Evolutionary conservation across 1,140 invertebrate genomes (phyloP), one percentile per base, ranked within the genome.

Genomic region (Drosophila novamexicana): DNA sequence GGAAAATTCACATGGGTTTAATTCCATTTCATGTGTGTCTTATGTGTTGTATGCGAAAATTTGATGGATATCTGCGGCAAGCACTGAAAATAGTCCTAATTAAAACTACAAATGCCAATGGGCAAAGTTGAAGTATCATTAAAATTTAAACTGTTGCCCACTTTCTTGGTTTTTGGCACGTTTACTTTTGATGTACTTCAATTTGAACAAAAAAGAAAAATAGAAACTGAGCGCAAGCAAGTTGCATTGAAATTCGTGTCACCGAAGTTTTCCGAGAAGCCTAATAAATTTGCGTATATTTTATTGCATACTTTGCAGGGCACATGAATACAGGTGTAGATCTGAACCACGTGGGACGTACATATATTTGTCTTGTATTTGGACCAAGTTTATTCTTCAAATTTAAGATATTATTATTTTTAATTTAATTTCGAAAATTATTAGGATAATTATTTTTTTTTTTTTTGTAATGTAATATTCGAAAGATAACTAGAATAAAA

Each of bases 1-100:
- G 89, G 75, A 89, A 91, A 91, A 89, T 91, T 81, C 62, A 22
- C 62, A 77, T 82, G 70, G 79, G 73, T 52, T 71, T 47, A 37
- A 62, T 72, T 76, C 59, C 16, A 69, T 61, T 72, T 69, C 18
- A 68, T 49, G 42, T 36, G 72, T 57, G 54, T 62, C 58, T 54
- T 36, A n/a, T 18, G 45, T 34, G 4, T 37, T 54, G 64, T 62
- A 65, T 71, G 67, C 59, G 54, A 18, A 39, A 40, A 68, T 57
- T 63, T 36, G 49, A 39, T 49, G 29, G 50, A 50, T 67, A 36
- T 58, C 10, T 42, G 39, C 6, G 52, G 44, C 32, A 14, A 40
- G 37, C 16, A 58, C 34, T 44, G 45, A 42, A 65, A 70, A 58
- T 54, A 61, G 6, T 61, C n/a, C 56, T 39, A 85, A 81, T 73